A percentile compares a stretch with the other conserved stretches of the same genome.
Conservation (phyloP, 1,140 invertebrate species). For the Drosophila navojoa region DNA sequence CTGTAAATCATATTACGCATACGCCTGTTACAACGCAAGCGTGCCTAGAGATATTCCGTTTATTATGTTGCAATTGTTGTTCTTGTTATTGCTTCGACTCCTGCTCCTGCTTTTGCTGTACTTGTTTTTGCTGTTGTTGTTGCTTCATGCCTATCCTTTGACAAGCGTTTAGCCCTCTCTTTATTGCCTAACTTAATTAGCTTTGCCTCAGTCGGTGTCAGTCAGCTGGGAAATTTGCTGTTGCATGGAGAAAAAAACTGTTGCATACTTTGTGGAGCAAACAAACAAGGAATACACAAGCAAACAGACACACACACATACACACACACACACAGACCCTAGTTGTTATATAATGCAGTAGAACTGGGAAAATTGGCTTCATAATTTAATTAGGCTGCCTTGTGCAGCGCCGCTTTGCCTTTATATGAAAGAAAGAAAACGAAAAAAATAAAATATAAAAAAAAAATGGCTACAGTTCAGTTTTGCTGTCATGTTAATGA, state of each 20-base stretch:
- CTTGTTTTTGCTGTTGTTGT: constrained; percentile 7
- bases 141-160: constrained; percentile 15
- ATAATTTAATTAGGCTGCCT: constrained; percentile 30
- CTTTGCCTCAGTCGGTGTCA: constrained; percentile 26
- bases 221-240: constrained; percentile 31
- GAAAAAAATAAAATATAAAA: too few species aligned
- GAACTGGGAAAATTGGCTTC: neutral
- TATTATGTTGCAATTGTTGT: constrained; percentile 23
- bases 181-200: constrained; percentile 76
- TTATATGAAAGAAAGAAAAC: neutral
- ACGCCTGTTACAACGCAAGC: constrained; percentile 56
- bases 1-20: constrained; percentile 79
- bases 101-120: neutral
- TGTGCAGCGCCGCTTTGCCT: constrained; percentile 11
- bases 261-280: constrained; percentile 61
- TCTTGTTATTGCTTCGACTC: constrained; percentile 1
- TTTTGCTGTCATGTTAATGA: neutral
- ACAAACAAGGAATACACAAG: neutral
- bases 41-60: constrained; percentile 55
- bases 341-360: neutral
- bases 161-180: constrained; percentile 25
- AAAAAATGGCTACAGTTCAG: constrained; percentile 4
- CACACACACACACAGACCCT: neutral
- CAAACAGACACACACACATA: neutral
- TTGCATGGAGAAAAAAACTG: constrained; percentile 38